Percentiles rank a stretch among this genome's conserved stretches.
Evolutionary conservation across 1,140 invertebrate genomes (phyloP).

Genomic region (Oreohelix idahoensis): DNA sequence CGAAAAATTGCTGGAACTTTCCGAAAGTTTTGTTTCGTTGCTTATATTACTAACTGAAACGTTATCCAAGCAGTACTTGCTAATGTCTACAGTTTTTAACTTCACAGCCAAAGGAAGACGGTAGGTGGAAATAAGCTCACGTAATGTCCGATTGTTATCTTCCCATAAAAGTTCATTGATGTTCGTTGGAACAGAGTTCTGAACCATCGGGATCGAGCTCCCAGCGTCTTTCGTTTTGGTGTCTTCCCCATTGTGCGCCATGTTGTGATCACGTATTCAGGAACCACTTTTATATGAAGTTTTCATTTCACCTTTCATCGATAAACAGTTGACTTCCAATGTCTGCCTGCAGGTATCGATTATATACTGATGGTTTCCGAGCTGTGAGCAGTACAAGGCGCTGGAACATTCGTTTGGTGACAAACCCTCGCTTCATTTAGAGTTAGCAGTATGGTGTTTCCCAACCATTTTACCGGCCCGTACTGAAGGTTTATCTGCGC

Average conservation of each 20-base stretch:
- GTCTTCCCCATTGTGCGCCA: not conserved
- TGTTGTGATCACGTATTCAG: not conserved
- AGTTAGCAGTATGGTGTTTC: not conserved
- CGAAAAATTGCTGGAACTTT: not conserved
- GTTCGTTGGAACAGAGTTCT: not conserved
- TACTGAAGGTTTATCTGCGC: not conserved
- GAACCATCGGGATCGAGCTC: not conserved
- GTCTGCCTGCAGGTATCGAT: not conserved
- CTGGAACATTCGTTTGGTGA: not conserved
- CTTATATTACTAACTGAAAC: not conserved
- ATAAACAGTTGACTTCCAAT: not conserved
- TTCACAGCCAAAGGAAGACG: conserved; percentile 42
- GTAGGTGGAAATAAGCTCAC: conserved; percentile 40
- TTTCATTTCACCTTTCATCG: not conserved
- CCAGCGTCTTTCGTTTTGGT: not conserved
- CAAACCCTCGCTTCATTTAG: not conserved
- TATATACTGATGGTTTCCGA: not conserved
- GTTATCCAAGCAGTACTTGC: conserved; percentile 32
- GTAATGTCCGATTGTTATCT: conserved; percentile 33
- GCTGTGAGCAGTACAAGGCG: not conserved
- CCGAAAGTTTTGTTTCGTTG: not conserved
- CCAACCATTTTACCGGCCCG: not conserved
- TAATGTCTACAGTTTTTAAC: conserved; percentile 43
- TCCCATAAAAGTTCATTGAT: conserved; percentile 46
- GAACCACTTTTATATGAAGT: not conserved